Conservation (phyloP, 2,888 invertebrate genomes). For the Pterobdella sp. region DNA sequence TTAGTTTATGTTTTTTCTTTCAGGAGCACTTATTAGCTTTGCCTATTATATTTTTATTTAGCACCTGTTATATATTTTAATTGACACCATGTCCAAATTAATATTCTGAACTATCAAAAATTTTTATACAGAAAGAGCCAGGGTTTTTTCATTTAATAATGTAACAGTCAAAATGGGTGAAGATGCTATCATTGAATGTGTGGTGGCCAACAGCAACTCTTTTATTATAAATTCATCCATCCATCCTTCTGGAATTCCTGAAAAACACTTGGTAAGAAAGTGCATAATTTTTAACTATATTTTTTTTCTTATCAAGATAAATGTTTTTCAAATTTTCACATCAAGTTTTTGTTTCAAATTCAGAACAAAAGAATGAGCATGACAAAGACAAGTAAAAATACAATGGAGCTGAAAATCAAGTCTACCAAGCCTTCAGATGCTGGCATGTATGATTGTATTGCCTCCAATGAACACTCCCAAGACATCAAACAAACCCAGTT, state of each 20-base stretch:
- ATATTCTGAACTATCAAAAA: no score
- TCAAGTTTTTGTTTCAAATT: no score
- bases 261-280: neutral
- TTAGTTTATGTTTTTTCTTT: no score
- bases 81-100: no score
- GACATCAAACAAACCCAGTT: neutral
- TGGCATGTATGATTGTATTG: neutral
- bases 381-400: neutral
- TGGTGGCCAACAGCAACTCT: neutral
- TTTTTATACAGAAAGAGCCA: neutral
- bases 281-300: no score
- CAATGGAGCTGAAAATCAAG: neutral
- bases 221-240: neutral
- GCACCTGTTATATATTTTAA: no score
- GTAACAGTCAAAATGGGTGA: neutral
- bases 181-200: neutral
- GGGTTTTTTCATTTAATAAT: neutral
- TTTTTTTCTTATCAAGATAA: neutral
- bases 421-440: neutral
- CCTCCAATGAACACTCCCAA: neutral
- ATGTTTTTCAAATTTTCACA: neutral
- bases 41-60: no score
- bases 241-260: slow-evolving; percentile 9
- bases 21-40: no score
- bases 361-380: neutral